Conservation (phyloP, 2,888 invertebrate genomes). For the Leptinotarsa haldemani region DNA sequence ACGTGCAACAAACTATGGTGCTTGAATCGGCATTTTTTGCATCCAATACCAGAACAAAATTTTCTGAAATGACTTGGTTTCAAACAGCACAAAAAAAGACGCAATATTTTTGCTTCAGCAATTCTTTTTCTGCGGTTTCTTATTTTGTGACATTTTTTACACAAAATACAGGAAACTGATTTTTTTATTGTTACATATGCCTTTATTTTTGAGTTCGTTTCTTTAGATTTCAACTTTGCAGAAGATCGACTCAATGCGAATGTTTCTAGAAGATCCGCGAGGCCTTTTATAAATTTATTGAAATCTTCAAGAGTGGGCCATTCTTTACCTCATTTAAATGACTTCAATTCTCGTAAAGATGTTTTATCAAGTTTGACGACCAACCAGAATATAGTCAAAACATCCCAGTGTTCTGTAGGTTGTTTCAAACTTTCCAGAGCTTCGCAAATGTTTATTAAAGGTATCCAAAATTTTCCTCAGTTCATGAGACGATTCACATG, state of each 20-base stretch:
- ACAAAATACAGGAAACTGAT: background rate
- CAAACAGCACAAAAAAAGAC: constrained; percentile 3
- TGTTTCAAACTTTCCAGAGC: constrained; percentile 8
- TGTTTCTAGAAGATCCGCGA: background rate
- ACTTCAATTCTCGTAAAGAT: constrained; percentile 3
- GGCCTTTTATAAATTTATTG: constrained; percentile 2
- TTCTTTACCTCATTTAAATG: background rate
- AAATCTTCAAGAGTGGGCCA: constrained; percentile 3
- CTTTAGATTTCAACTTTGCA: too few relatives aligned
- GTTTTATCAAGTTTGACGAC: background rate
- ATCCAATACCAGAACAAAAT: background rate
- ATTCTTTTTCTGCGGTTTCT: background rate
- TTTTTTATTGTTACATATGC: background rate
- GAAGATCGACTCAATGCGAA: background rate
- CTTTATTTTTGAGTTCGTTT: too few relatives aligned
- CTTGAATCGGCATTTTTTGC: too few relatives aligned
- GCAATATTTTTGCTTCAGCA: background rate
- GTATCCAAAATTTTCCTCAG: constrained; percentile 11
- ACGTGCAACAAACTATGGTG: too few relatives aligned
- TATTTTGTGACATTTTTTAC: constrained; percentile 1
- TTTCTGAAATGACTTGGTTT: constrained; percentile 8
- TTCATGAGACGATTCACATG: constrained; percentile 1
- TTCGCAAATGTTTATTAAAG: background rate
- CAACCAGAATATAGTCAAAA: background rate
- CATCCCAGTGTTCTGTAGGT: constrained; percentile 5